Base-by-base conservation (phyloP, 1,140 invertebrate species). In the Heliconius melpomene region DNA sequence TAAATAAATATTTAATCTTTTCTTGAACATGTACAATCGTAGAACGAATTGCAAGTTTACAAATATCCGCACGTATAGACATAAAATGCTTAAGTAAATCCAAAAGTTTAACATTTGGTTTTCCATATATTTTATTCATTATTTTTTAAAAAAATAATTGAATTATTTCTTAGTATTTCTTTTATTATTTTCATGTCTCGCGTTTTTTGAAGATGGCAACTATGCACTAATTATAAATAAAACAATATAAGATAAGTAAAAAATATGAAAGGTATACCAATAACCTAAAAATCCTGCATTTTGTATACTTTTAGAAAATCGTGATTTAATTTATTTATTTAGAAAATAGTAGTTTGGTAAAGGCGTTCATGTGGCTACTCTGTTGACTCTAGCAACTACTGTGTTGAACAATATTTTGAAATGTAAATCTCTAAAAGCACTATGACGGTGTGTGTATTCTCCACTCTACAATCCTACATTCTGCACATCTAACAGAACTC, bases 401-500 rank as follows among this genome's bases (percentile, higher is more conserved):
- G n/a, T 23, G 9, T 23, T 66, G 11, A 66, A 66, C 11, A 66
- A 66, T 26, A 11, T 26, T 29, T 66, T 66, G 23, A 66, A 66
- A 66, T 66, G 23, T 66, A 66, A 66, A 66, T 66, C 60, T 66
- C 3, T 66, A 16, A 66, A 66, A 66, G 60, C 60, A 26, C 57
- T 26, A 26, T 66, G 23, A 57, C n/a, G 6, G 23, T 60, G n/a
- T 66, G 23, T 16, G 60, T 66, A 66, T 29, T 72, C 16, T 72
- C 36, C 20, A 38, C 71, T 32, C n/a, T 66, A 26, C 60, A 29
- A 66, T 66, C 23, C 60, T 66, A 26, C 60, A 66, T 23, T 26
- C 13, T n/a, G 71, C 36, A 72, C 71, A 40, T 26, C 26, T 29
- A 79, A 76, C 74, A 79, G 74, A 82, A 77, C 74, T 82, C 78